Conservation (phyloP, 2,113 vertebrate species). For the Daboia siamensis region DNA sequence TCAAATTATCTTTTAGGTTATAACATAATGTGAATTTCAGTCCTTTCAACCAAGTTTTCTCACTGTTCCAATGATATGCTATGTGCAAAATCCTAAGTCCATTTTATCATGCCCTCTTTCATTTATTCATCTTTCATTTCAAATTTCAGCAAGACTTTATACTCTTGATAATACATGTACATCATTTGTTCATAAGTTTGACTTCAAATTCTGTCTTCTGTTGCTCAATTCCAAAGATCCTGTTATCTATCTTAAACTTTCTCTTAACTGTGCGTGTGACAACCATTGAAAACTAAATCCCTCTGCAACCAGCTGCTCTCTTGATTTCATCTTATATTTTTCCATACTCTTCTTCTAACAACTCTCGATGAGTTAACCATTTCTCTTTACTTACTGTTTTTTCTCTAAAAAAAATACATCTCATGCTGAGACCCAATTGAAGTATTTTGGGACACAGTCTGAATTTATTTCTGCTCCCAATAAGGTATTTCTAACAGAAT, state of each 20-base stretch:
- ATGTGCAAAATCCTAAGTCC: neutral
- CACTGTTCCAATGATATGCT: neutral
- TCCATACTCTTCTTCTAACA: neutral
- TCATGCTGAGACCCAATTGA: neutral
- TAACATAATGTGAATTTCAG: neutral
- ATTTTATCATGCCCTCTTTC: neutral
- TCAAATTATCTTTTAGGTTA: neutral
- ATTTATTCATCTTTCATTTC: neutral
- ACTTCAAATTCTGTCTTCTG: neutral
- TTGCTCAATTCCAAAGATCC: neutral
- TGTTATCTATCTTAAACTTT: neutral
- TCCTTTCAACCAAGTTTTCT: neutral
- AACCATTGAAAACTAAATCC: neutral
- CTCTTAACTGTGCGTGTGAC: neutral
- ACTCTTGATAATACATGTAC: neutral
- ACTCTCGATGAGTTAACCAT: neutral
- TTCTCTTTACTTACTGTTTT: neutral
- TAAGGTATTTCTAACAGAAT: neutral
- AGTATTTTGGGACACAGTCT: neutral
- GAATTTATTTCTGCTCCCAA: neutral
- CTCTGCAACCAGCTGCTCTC: neutral
- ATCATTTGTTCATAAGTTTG: neutral
- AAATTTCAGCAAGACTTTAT: neutral
- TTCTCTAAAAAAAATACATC: neutral
- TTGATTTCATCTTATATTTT: neutral